Conservation (phyloP, 1,140 invertebrate genomes). For the Drosophila kepulauana region DNA sequence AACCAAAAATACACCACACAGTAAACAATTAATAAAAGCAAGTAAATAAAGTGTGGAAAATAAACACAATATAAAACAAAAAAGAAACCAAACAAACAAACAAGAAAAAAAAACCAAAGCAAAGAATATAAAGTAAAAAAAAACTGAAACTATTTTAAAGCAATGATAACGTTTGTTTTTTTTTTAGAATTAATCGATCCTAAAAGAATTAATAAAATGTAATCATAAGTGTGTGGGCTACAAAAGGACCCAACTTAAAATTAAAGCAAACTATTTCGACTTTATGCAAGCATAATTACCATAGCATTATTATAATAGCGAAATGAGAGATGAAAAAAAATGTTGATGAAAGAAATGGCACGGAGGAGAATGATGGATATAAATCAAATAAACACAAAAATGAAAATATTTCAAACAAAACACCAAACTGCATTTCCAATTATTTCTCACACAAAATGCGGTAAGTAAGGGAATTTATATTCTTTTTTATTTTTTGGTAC, state of each 20-base stretch:
- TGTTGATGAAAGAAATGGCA: slow-evolving; percentile 1
- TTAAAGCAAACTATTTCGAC: slow-evolving; percentile 55
- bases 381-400: slow-evolving; percentile 72
- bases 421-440: not conserved
- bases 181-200: slow-evolving; percentile 51
- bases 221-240: slow-evolving; percentile 30
- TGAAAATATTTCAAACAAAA: slow-evolving; percentile 76
- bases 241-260: slow-evolving; percentile 36
- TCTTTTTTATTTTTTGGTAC: not conserved
- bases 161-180: slow-evolving; percentile 65
- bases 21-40: slow-evolving; percentile 24
- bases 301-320: slow-evolving; percentile 49
- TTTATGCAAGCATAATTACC: slow-evolving; percentile 55
- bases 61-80: slow-evolving; percentile 1
- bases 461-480: not conserved
- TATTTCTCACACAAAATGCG: not conserved
- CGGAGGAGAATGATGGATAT: slow-evolving; percentile 38
- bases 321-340: slow-evolving; percentile 20
- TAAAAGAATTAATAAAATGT: slow-evolving; percentile 50
- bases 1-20: slow-evolving; percentile 20
- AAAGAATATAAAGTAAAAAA: slow-evolving; percentile 16
- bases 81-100: slow-evolving; percentile 23
- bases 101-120: slow-evolving; percentile 6
- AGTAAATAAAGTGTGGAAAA: slow-evolving; percentile 29
- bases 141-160: slow-evolving; percentile 72